phyloP scores from a whole-genome alignment of 2,888 invertebrate genomes.

The Pedicia rivosa region DNA sequence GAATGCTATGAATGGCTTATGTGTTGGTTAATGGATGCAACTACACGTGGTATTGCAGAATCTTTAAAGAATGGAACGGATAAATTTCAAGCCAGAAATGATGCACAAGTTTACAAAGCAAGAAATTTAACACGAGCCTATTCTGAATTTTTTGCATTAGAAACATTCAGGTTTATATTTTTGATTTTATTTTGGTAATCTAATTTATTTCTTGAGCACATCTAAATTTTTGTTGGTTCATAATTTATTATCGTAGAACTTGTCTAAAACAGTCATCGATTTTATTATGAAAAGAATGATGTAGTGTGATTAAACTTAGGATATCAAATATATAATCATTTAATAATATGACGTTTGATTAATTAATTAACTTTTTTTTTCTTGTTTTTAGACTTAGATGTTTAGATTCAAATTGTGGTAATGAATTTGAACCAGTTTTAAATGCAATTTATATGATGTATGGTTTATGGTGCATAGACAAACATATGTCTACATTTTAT shows the following conservation, averaged over 20 bases:
- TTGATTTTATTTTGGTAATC: not conserved
- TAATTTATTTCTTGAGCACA: not conserved
- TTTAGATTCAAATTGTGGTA: slow-evolving; percentile 23
- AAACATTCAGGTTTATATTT: slow-evolving; percentile 14
- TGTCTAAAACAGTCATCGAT: too few species aligned
- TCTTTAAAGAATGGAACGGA: slow-evolving; percentile 40
- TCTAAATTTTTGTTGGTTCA: too few species aligned
- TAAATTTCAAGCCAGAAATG: slow-evolving; percentile 60
- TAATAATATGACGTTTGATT: too few species aligned
- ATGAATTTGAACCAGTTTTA: slow-evolving; percentile 27
- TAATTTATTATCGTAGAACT: too few species aligned
- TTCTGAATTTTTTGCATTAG: slow-evolving; percentile 49
- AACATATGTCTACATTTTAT: slow-evolving; percentile 55
- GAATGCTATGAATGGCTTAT: slow-evolving; percentile 71
- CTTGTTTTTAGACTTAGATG: slow-evolving; percentile 16
- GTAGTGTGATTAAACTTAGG: too few species aligned
- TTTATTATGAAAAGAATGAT: too few species aligned
- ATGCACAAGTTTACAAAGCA: slow-evolving; percentile 68
- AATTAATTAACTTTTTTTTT: too few species aligned
- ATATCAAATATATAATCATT: too few species aligned
- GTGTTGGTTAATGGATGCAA: slow-evolving; percentile 58
- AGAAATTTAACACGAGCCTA: slow-evolving; percentile 59
- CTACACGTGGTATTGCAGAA: slow-evolving; percentile 41
- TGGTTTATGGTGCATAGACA: slow-evolving; percentile 44
- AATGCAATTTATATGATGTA: slow-evolving; percentile 38